phyloP scores from a whole-genome alignment of 1,140 invertebrate species.

The Eurosta solidaginis region DNA sequence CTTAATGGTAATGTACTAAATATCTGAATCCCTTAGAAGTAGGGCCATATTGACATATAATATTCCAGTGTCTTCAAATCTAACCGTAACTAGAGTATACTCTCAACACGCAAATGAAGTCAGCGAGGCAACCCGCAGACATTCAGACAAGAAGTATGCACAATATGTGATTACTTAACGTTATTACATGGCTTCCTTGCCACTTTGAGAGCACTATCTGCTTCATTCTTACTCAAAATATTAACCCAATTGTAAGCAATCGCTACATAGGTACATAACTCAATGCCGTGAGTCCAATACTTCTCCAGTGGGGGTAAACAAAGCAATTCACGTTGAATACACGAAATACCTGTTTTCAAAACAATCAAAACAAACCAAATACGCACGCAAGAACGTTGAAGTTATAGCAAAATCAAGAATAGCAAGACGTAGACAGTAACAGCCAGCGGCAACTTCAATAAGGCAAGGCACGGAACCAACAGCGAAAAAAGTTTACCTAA shows the following conservation, averaged over 20 bases:
- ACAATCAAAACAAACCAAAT: slow-evolving; percentile 21
- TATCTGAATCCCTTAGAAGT: too few species aligned
- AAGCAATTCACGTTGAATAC: background rate
- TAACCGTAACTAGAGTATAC: too few species aligned
- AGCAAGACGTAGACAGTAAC: too few species aligned
- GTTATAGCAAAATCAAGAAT: background rate
- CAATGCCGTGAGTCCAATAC: background rate
- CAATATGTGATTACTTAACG: slow-evolving; percentile 17
- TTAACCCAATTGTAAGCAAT: slow-evolving; percentile 6
- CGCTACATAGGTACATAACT: background rate
- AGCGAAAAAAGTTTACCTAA: too few species aligned
- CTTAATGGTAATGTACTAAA: too few species aligned
- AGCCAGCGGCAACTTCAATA: background rate
- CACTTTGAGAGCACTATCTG: background rate
- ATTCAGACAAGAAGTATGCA: too few species aligned
- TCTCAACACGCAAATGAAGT: too few species aligned
- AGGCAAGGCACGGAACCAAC: too few species aligned
- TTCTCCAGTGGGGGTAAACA: background rate
- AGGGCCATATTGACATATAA: too few species aligned
- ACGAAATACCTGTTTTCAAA: slow-evolving; percentile 18
- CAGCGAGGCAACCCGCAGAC: too few species aligned
- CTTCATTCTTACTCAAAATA: background rate
- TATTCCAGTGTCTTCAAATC: too few species aligned
- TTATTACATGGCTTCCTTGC: background rate
- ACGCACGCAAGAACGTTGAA: background rate